Evolutionary conservation across 2,888 invertebrate species (phyloP), one percentile per base, ranked within the genome.

Genomic region (Drosophila affinis): DNA sequence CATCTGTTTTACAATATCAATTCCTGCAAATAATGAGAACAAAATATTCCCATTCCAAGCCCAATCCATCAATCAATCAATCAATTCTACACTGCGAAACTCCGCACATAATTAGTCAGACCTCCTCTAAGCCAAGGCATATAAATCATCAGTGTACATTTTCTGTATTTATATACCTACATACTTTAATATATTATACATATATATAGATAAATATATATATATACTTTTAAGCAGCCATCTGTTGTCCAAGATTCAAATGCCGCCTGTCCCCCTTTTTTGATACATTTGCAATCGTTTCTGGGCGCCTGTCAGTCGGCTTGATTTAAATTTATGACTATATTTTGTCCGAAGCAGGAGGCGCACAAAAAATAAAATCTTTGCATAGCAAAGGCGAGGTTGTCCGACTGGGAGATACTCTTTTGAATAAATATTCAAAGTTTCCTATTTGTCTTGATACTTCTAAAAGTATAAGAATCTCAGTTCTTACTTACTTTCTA

Each of bases 261-360:
- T 69, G 49, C 27, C 54, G 54, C 46, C 64, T 47, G 32, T 57
- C 60, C 57, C 48, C 32, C 55, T 62, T 57, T 63, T 64, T 61
- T 85, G 81, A 85, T 85, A 81, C 81, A 71, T 87, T 74, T 58
- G 57, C 77, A 77, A 81, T 80, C 78, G 75, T 53, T 53, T 63
- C 60, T 64, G 71, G 71, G 53, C 48, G 65, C 71, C 82, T 82
- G 82, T 81, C 85, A 81, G 65, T 70, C 49, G 61, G 68, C 72
- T 87, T 82, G 82, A 85, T 82, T 82, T 87, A 77, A 82, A 82
- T 87, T 82, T 87, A 82, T 82, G 79, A 73, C 79, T 29, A 21
- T 63, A 67, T 69, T 76, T 57, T 81, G 87, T 87, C 87, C 71
- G 53, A 61, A 59, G 53, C 73, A 85, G 63, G 78, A 68, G 79